Evolutionary conservation across 2,113 vertebrate species (phyloP), one percentile per base, ranked within the genome.

Genomic region (Rhizomys pruinosus): DNA sequence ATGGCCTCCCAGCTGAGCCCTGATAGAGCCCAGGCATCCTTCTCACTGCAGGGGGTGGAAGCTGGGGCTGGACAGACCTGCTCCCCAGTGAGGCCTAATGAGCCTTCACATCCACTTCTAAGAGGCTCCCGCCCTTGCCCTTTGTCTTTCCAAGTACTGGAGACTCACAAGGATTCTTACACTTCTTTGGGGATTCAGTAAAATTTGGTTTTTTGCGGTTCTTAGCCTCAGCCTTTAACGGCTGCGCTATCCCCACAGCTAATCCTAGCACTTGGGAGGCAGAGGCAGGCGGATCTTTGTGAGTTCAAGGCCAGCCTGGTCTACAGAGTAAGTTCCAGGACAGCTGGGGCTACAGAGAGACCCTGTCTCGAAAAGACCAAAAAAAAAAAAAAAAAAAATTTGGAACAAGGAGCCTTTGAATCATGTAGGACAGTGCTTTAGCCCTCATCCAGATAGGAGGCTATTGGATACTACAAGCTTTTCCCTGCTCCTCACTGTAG

Each of bases 1-100:
- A 90, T 95, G 95, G 90, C 87, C 87, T 93, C 84, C 93, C 85
- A 79, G 57, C 92, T 91, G 90, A 74, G 92, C 44, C 59, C 81
- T 19, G 39, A 17, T 42, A 16, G 64, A 90, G 59, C n/a, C 47
- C 47, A 80, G 73, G 29, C 85, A 92, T 57, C 55, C 59, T 90
- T 93, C 92, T 90, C 37, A 19, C 0, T 0, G 78, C 39, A 29
- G 77, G 94, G 52, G 23, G 17, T 9, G 12, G 81, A 84, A 95
- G 64, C 16, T 19, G 76, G 86, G 61, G 55, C 44, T 92, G 55
- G 0, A 44, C 73, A 80, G 66, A 44, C 61, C 25, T 12, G 47
- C 44, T 66, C 76, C 44, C 57, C 17, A 59, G 72, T 23, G 32
- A 69, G 47, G 79, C 59, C 89, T 86, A 52, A 79, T 82, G 92